phyloP scores from a whole-genome alignment of 2,888 invertebrate genomes.

The Hyposoter didymator region DNA sequence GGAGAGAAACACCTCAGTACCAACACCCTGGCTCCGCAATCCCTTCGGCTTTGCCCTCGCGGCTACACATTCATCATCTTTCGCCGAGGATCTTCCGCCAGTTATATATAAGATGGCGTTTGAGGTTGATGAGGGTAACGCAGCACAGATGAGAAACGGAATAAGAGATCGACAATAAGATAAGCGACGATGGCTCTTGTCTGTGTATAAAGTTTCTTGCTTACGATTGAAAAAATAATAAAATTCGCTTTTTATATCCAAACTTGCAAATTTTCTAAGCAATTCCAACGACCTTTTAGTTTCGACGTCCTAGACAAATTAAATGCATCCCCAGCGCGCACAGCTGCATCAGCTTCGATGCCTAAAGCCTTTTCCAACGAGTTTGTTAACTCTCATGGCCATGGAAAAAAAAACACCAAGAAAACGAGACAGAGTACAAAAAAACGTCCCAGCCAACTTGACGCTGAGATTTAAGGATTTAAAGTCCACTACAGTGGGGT shows the following conservation, averaged over 20 bases:
- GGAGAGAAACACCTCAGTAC: slow-evolving; percentile 54
- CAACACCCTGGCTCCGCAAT: slow-evolving; percentile 57
- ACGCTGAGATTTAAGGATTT: slow-evolving; percentile 59
- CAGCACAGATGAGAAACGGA: not conserved
- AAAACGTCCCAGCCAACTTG: slow-evolving; percentile 39
- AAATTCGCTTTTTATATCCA: not conserved
- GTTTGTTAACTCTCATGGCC: slow-evolving; percentile 28
- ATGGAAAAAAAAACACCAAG: slow-evolving; percentile 2
- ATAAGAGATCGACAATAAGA: not conserved
- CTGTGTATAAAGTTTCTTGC: not conserved
- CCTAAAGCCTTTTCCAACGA: slow-evolving; percentile 37
- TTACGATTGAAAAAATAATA: not conserved
- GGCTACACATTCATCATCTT: slow-evolving; percentile 42
- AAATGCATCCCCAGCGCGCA: not conserved
- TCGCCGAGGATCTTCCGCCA: slow-evolving; percentile 3
- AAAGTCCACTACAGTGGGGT: slow-evolving; percentile 35
- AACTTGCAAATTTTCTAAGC: not conserved
- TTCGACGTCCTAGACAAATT: not conserved
- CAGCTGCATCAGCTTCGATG: slow-evolving; percentile 36
- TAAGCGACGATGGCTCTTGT: not conserved
- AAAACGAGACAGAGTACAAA: not conserved
- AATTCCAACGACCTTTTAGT: not conserved
- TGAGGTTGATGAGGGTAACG: not conserved
- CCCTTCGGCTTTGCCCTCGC: slow-evolving; percentile 48
- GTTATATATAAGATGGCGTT: slow-evolving; percentile 19